Evolutionary conservation across 2,888 invertebrate species (phyloP).

Genomic region (Ichneumon xanthorius): DNA sequence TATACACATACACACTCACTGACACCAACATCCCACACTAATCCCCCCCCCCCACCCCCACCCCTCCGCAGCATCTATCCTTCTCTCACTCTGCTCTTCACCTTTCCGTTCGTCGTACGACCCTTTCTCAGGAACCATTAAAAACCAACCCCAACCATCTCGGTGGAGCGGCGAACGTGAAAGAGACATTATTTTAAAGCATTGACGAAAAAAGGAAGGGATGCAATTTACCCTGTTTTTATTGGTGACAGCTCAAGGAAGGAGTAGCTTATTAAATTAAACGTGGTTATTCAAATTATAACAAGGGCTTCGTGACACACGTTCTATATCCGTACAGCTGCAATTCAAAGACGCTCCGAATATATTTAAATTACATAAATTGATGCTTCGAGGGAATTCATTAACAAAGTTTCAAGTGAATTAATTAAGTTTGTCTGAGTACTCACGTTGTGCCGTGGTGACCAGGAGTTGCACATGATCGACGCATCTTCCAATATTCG

Average conservation of each 20-base stretch:
- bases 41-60: neutral
- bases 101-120: constrained; percentile 39
- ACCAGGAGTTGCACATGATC: constrained; percentile 96
- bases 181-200: neutral
- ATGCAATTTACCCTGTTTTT: neutral
- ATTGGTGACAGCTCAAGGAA: neutral
- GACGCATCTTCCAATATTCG: constrained; percentile 96
- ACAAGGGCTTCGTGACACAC: neutral
- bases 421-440: constrained; percentile 40
- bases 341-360: neutral
- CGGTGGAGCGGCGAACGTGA: neutral
- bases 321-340: neutral
- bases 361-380: neutral
- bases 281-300: neutral
- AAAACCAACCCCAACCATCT: constrained; percentile 14
- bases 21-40: constrained; percentile 7
- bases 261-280: neutral
- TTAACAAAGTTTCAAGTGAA: neutral
- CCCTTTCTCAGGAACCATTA: constrained; percentile 37
- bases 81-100: constrained; percentile 53
- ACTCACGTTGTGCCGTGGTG: constrained; percentile 96
- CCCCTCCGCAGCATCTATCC: constrained; percentile 30
- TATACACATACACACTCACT: neutral
- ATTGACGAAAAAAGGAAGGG: neutral
- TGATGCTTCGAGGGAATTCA: neutral